phyloP scores from a whole-genome alignment of 2,888 invertebrate genomes.

The Colostygia pectinataria region DNA sequence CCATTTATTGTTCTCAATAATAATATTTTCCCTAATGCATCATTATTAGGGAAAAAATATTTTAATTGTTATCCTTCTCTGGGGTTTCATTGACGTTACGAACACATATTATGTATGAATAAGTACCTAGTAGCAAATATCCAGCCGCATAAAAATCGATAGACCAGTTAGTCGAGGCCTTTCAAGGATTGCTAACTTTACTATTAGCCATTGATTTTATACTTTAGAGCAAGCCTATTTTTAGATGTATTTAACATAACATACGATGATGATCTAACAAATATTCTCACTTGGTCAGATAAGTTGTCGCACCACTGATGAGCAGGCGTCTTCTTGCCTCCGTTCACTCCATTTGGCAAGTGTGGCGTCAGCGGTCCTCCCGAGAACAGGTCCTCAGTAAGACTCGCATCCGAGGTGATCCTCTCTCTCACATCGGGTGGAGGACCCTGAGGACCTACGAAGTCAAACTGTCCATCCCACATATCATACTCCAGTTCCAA shows the following conservation, averaged over 20 bases:
- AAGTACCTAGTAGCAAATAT: neutral
- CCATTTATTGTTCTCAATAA: too few relatives aligned
- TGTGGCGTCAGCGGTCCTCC: conserved; percentile 75
- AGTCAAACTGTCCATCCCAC: conserved; percentile 95
- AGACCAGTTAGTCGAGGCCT: conserved; percentile 1
- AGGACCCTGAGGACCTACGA: conserved; percentile 85
- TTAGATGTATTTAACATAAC: too few relatives aligned
- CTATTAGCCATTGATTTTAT: conserved; percentile 1
- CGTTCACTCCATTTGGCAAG: conserved; percentile 74
- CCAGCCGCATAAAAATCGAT: conserved; percentile 12
- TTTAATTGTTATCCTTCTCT: conserved; percentile 8
- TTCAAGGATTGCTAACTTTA: conserved; percentile 12
- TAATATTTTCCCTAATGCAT: too few relatives aligned
- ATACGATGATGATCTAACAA: too few relatives aligned
- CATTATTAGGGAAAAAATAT: conserved; percentile 11
- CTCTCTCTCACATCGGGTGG: conserved; percentile 61
- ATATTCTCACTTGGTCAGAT: conserved; percentile 82
- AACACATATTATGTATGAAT: neutral
- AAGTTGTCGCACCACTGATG: conserved; percentile 84
- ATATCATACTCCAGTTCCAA: conserved; percentile 92
- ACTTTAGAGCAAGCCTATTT: neutral
- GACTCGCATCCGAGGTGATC: conserved; percentile 67
- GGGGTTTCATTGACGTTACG: neutral
- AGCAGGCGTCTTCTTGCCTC: conserved; percentile 81
- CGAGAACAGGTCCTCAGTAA: conserved; percentile 76